Percentiles rank a stretch among this genome's conserved stretches.
These are phyloP conservation scores for Folsomia candida DNA, from an alignment of 2,888 invertebrate genomes.

Conservation along the genomic window DNA sequence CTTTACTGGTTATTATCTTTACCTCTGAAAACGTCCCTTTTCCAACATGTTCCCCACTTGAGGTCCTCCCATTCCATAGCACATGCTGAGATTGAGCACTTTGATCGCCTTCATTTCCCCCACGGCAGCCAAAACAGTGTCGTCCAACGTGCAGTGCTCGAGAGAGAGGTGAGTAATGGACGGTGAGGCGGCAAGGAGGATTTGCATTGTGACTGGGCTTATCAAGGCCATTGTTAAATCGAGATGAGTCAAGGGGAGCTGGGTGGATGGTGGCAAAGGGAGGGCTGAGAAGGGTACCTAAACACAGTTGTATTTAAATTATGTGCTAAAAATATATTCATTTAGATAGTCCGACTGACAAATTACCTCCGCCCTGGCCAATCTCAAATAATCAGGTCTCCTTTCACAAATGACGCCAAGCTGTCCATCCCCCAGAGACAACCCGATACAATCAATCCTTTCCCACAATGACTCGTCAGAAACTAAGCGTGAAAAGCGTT, in stretches of 20 bases:
- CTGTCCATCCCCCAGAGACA: constrained; percentile 66
- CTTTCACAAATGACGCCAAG: constrained; percentile 72
- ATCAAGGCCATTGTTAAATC: constrained; percentile 18
- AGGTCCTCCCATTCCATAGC: constrained; percentile 69
- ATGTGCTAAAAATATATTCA: too few relatives aligned
- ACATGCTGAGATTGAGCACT: constrained; percentile 80
- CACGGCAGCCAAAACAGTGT: too few relatives aligned
- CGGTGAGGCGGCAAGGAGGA: neutral
- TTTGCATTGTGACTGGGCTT: constrained; percentile 4
- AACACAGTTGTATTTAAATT: too few relatives aligned
- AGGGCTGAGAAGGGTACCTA: too few relatives aligned
- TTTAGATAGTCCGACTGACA: neutral
- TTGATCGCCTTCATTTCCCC: constrained; percentile 64
- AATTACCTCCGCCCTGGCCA: constrained; percentile 75
- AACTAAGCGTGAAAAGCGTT: constrained; percentile 72
- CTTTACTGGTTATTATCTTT: too few relatives aligned
- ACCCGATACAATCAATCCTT: constrained; percentile 71
- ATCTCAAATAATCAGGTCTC: constrained; percentile 72
- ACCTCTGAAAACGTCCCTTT: too few relatives aligned
- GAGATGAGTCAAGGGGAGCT: neutral
- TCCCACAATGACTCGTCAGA: constrained; percentile 85
- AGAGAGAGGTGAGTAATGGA: constrained; percentile 6
- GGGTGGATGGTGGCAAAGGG: neutral
- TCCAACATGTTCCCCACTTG: too few relatives aligned
- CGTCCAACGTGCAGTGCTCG: constrained; percentile 12